A percentile compares a stretch with the other conserved stretches of the same genome.
Evolutionary conservation across 2,888 invertebrate species (phyloP).

Genomic region (Ophion slaviceki): DNA sequence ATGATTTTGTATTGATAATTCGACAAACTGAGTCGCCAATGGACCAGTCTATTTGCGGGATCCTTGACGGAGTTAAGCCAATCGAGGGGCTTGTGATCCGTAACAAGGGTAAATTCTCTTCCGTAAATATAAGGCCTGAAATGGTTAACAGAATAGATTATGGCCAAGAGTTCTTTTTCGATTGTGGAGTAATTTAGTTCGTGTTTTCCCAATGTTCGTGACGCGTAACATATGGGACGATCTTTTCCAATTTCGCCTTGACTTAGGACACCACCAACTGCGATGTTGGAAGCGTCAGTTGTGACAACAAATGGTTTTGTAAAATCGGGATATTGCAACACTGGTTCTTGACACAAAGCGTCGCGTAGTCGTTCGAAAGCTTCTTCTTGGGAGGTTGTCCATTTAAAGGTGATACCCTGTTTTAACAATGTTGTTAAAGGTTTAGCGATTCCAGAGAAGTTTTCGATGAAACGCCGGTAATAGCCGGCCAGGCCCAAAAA

Average conservation of each 20-base stretch:
- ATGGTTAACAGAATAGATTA: conserved; percentile 66
- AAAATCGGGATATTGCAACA: conserved; percentile 80
- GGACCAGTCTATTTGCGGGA: conserved; percentile 70
- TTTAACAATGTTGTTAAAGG: conserved; percentile 65
- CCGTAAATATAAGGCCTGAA: conserved; percentile 72
- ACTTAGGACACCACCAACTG: conserved; percentile 70
- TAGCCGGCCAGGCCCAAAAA: conserved; percentile 70
- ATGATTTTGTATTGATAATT: conserved; percentile 76
- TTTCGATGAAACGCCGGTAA: conserved; percentile 2
- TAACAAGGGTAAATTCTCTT: conserved; percentile 68
- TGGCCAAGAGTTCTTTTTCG: conserved; percentile 60
- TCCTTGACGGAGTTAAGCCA: conserved; percentile 72
- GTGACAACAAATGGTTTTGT: too few species aligned
- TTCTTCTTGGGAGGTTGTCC: conserved; percentile 42
- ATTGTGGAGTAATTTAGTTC: conserved; percentile 18
- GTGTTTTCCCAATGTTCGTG: neutral
- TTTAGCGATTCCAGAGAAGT: conserved; percentile 66
- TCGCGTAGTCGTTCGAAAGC: conserved; percentile 49
- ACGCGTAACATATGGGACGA: conserved; percentile 74
- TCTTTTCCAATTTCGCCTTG: conserved; percentile 72
- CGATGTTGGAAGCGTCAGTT: too few species aligned
- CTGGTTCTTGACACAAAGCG: conserved; percentile 65
- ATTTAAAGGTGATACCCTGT: conserved; percentile 45
- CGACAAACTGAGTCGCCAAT: conserved; percentile 73
- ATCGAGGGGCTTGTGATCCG: conserved; percentile 69